A percentile compares a stretch with the other conserved stretches of the same genome.
Evolutionary conservation across 2,888 invertebrate genomes (phyloP).

Genomic region (Drosophila multiciliata): DNA sequence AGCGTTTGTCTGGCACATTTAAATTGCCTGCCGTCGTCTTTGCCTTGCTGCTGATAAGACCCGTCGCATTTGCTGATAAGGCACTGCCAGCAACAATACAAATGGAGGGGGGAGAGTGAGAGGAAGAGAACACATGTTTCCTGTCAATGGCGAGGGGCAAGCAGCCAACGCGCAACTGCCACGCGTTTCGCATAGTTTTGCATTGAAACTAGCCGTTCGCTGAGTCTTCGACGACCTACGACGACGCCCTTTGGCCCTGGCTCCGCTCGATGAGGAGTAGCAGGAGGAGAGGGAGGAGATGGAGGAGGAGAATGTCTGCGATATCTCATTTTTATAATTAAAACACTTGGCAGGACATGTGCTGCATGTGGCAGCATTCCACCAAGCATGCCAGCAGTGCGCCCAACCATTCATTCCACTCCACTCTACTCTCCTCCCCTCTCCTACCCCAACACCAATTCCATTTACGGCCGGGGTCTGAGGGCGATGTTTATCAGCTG

Average conservation of each 20-base stretch:
- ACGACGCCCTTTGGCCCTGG: conserved; percentile 39
- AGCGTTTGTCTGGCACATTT: conserved; percentile 55
- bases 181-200: conserved; percentile 78
- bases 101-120: conserved; percentile 7
- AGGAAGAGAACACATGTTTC: conserved; percentile 55
- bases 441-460: background rate
- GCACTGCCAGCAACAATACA: conserved; percentile 36
- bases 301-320: conserved; percentile 47
- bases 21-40: conserved; percentile 59
- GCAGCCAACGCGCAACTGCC: conserved; percentile 68
- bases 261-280: background rate
- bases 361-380: conserved; percentile 68
- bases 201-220: conserved; percentile 52
- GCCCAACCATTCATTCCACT: conserved; percentile 49
- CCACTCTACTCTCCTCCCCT: conserved; percentile 4
- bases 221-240: conserved; percentile 19
- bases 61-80: conserved; percentile 53
- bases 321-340: conserved; percentile 80
- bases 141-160: conserved; percentile 50
- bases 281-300: background rate
- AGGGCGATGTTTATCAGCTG: conserved; percentile 71
- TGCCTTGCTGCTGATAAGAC: conserved; percentile 57
- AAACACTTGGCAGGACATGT: conserved; percentile 81
- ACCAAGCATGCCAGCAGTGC: conserved; percentile 63
- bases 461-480: conserved; percentile 2